Base-by-base conservation (phyloP, 2,797 vertebrate genomes). In the Hybognathus amarus region DNA sequence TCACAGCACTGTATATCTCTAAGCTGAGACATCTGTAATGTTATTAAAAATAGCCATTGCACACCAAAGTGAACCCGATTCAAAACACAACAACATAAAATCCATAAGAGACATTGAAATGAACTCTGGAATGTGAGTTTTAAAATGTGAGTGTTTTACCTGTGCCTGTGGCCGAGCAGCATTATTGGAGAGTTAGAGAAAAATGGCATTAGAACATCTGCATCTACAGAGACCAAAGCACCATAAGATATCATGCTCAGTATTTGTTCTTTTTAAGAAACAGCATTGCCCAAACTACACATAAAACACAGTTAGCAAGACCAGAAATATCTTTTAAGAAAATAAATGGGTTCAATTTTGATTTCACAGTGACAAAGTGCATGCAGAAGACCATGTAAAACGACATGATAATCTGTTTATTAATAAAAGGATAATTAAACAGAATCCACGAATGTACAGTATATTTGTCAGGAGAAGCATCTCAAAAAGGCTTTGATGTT, bases 81-180 rank as follows among this genome's bases (percentile, higher is more conserved):
- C 22, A 59, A 20, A 47, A 22, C 67, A 69, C 67, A 66, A 50
- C 61, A 33, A 64, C 38, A 77, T 11, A 12, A 38, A 75, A 40
- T 6, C 33, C 11, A 38, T 50, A 2, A 33, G 0, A 47, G 42
- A 17, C 3, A 66, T 30, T 61, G 10, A 33, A 76, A 45, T 22
- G 6, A 50, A 73, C 42, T 66, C 38, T 59, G 11, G 15, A 77
- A 40, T 18, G 66, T 6, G 10, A 42, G 73, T 20, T 27, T 7
- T 36, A 36, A 15, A 64, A 33, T n/a, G 87, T 89, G 24, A 77
- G 89, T 10, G 79, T 71, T 89, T 94, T 93, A 96, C 95, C 95
- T 95, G 95, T 66, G 95, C 95, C 95, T 96, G 92, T 5, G 78
- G 88, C 70, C 79, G 64, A 90, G 88, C 85, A 87, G 82, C 40